A percentile compares a stretch with the other conserved stretches of the same genome.
Evolutionary conservation across 1,140 invertebrate genomes (phyloP).

Genomic region (Drosophila gunungcola): DNA sequence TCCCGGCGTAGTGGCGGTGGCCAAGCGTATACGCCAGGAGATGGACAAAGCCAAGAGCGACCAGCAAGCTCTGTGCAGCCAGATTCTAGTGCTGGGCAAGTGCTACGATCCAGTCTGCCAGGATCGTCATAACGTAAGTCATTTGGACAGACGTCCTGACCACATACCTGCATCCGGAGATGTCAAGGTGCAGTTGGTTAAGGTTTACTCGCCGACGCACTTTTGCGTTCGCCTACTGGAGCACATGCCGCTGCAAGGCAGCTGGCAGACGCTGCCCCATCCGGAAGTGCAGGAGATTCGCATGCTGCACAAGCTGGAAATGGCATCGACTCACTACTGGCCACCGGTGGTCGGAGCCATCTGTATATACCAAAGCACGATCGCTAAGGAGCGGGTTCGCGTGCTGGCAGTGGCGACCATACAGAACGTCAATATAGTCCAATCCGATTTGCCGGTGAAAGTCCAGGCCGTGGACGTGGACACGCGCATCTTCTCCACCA

Average conservation of each 20-base stretch:
- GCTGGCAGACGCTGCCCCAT: constrained; percentile 3
- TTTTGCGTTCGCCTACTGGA: constrained; percentile 55
- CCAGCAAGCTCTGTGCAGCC: constrained; percentile 20
- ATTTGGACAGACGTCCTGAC: constrained; percentile 3
- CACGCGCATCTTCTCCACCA: constrained; percentile 35
- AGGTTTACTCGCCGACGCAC: constrained; percentile 50
- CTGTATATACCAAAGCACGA: constrained; percentile 21
- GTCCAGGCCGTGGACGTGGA: constrained; percentile 56
- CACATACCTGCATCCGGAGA: constrained; percentile 25
- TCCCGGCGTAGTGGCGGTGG: constrained; percentile 11
- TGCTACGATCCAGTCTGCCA: constrained; percentile 31
- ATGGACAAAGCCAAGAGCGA: background rate
- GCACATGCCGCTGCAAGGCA: constrained; percentile 15
- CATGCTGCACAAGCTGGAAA: constrained; percentile 10
- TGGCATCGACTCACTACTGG: constrained; percentile 32
- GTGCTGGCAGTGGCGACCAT: constrained; percentile 48
- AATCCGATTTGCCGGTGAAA: constrained; percentile 17
- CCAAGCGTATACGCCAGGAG: constrained; percentile 26
- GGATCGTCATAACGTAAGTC: constrained; percentile 25
- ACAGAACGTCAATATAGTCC: constrained; percentile 18
- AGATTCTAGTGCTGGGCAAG: constrained; percentile 32
- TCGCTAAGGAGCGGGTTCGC: constrained; percentile 43
- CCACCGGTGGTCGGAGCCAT: constrained; percentile 39
- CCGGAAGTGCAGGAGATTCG: constrained; percentile 9
- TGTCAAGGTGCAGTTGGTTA: constrained; percentile 38